Base-by-base conservation (phyloP, 2,113 vertebrate species). In the Mionectes macconnelli region DNA sequence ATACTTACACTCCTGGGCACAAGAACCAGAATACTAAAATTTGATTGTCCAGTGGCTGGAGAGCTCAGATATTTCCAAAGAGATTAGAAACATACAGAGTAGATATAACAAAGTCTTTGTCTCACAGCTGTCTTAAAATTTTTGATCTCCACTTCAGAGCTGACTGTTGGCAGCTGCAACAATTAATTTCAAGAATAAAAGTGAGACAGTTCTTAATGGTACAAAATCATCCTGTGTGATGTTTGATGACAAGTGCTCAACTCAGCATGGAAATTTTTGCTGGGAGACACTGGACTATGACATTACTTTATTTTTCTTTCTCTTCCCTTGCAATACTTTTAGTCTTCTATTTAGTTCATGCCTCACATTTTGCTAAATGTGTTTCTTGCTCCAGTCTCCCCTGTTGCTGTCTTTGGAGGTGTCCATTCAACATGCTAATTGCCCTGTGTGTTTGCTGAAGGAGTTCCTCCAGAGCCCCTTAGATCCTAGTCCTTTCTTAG, bases 401-500 rank as follows among this genome's bases (percentile, higher is more conserved):
- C 17, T 70, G 59, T 53, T 73, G 28, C 21, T 68, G 17, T 52
- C 82, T 93, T 93, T 88, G 55, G 55, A 91, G 24, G 10, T 59
- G 47, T 94, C 84, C 82, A 80, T 88, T 84, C 79, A 56, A 63
- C 49, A 64, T 31, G 57, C 2, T 93, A 88, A 95, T 90, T 93
- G 62, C 57, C 50, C 28, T 76, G 30, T 59, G 50, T 90, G 55
- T 90, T 74, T 88, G 75, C 53, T 79, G 90, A 89, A 95, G 74
- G 86, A 89, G 64, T 50, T 95, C 30, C 91, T 94, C 74, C n/a
- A 42, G 68, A 80, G 79, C 27, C 66, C 44, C 79, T 93, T 77
- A 80, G 68, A 86, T 97, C 30, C 63, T 33, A 33, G 64, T 47
- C 19, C 84, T 92, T 89, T 90, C 94, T 92, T 79, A 81, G 80